These are phyloP conservation scores for Gobiocypris rarus DNA, from an alignment of 2,113 vertebrate species.

Conservation along the genomic window DNA sequence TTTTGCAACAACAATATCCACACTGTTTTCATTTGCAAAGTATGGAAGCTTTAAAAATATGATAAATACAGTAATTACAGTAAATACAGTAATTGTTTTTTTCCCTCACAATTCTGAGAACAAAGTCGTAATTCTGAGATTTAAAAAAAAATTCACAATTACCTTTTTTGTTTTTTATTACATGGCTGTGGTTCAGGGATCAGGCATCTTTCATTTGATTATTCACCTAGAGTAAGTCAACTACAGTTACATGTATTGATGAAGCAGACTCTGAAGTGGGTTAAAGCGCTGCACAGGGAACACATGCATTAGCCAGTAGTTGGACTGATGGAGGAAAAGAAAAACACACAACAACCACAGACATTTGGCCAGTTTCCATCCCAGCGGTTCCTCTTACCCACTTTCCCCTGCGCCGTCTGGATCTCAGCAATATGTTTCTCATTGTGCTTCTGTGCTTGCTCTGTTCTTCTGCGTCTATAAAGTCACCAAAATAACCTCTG, in stretches of 20 bases:
- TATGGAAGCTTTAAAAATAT: too few species aligned
- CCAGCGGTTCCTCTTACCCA: conserved; percentile 26
- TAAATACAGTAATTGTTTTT: too few species aligned
- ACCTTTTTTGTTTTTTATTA: too few species aligned
- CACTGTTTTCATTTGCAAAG: too few species aligned
- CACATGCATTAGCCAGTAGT: background rate
- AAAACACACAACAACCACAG: conserved; percentile 27
- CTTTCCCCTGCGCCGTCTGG: conserved; percentile 60
- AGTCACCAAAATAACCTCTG: conserved; percentile 63
- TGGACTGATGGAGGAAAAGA: conserved; percentile 11
- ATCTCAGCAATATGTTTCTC: conserved; percentile 74
- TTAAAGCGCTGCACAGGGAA: background rate
- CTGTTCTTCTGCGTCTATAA: conserved; percentile 64
- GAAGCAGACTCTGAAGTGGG: background rate
- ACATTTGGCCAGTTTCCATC: background rate
- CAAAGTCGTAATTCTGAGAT: too few species aligned
- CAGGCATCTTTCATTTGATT: too few species aligned
- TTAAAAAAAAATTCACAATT: too few species aligned
- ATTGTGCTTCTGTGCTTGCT: conserved; percentile 65
- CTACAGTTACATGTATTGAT: background rate
- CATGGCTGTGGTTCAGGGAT: too few species aligned
- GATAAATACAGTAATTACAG: too few species aligned
- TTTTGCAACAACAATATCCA: too few species aligned
- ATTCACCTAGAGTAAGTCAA: background rate
- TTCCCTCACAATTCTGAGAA: too few species aligned